Conservation (phyloP, 2,888 invertebrate genomes). For the Cephus rjabovi region DNA sequence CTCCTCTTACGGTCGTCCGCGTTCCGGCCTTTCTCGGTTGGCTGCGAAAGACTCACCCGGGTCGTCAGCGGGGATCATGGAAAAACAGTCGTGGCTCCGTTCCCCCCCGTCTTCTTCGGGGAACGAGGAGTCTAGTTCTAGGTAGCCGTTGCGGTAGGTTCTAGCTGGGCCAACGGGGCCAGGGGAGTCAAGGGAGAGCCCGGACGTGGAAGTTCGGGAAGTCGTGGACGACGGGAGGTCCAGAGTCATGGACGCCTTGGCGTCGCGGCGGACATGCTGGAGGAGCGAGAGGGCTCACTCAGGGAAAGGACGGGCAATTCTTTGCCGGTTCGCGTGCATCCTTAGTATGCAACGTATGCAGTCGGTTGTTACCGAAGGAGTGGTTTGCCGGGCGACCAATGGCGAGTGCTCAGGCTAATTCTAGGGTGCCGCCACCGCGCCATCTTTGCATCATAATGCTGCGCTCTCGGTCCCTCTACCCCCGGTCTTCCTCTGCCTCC, state of each 20-base stretch:
- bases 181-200: neutral
- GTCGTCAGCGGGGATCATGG: neutral
- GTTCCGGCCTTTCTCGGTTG: neutral
- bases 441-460: conserved; percentile 67
- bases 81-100: neutral
- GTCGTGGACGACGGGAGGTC: neutral
- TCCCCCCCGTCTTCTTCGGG: neutral
- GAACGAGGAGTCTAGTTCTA: neutral
- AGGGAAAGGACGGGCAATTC: conserved; percentile 41
- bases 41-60: neutral
- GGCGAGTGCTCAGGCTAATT: conserved; percentile 66
- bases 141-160: neutral
- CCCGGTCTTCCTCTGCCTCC: conserved; percentile 17
- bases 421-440: conserved; percentile 66
- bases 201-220: neutral
- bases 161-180: neutral
- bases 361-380: conserved; percentile 67
- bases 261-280: neutral
- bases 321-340: conserved; percentile 60
- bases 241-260: no score
- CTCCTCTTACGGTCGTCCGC: neutral
- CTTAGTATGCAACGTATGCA: conserved; percentile 66
- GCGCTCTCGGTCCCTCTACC: conserved; percentile 52
- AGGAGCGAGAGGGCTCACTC: neutral
- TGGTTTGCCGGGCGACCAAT: conserved; percentile 66